A percentile compares a stretch with the other conserved stretches of the same genome.
Conservation (phyloP, 92 coral and sea anemone genomes). For the Epizoanthus stellaris region DNA sequence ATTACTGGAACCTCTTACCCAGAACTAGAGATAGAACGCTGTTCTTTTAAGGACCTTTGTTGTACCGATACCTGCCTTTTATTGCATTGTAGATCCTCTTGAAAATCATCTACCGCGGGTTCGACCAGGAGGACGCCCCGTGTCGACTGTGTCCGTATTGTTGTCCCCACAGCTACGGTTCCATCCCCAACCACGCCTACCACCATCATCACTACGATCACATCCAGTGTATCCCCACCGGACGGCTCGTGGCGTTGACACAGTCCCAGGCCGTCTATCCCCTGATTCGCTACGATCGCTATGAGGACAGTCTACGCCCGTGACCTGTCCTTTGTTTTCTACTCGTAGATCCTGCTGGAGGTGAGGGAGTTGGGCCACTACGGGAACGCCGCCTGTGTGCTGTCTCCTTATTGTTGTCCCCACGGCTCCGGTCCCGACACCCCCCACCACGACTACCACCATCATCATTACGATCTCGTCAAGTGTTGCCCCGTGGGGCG, state of each 20-base stretch:
- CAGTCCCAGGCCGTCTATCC: not conserved
- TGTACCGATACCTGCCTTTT: too few species aligned
- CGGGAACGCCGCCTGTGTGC: constrained; percentile 17
- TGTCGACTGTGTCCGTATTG: constrained; percentile 2
- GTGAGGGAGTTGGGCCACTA: constrained; percentile 28
- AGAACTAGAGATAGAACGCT: too few species aligned
- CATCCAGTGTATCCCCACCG: constrained; percentile 8
- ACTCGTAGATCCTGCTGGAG: not conserved
- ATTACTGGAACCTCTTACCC: not conserved
- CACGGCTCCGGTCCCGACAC: constrained; percentile 25
- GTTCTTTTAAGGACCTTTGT: not conserved
- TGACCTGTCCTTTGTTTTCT: not conserved
- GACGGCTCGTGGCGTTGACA: constrained; percentile 1
- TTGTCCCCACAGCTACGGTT: constrained; percentile 4
- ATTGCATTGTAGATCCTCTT: not conserved
- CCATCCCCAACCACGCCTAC: constrained; percentile 3
- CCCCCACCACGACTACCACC: constrained; percentile 30
- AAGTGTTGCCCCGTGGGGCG: constrained; percentile 26
- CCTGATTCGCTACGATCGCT: not conserved
- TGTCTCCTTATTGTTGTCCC: constrained; percentile 11
- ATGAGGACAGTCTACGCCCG: not conserved
- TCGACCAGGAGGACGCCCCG: constrained; percentile 10
- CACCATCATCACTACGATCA: constrained; percentile 10
- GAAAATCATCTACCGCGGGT: not conserved
- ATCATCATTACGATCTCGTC: constrained; percentile 18